These are phyloP conservation scores for Pterocles orientalis DNA, from an alignment of 2,113 vertebrate species.

Conservation along the genomic window DNA sequence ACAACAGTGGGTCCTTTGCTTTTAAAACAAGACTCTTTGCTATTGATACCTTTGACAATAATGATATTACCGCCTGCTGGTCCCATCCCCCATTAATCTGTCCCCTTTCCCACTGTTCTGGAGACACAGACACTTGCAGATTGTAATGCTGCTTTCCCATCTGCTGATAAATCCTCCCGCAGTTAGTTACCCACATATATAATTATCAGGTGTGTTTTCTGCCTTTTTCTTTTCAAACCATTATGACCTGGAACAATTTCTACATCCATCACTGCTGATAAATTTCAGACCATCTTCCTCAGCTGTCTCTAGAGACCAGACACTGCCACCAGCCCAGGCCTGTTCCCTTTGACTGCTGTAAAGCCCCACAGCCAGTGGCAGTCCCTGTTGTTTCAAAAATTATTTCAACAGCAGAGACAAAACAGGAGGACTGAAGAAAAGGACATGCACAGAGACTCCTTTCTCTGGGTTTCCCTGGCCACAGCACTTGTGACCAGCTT, in stretches of 20 bases:
- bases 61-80: neutral
- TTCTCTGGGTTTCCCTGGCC: neutral
- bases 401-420: neutral
- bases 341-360: neutral
- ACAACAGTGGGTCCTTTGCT: neutral
- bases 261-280: neutral
- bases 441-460: neutral
- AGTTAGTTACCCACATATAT: neutral
- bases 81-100: neutral
- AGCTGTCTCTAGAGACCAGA: neutral
- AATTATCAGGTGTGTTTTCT: neutral
- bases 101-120: neutral
- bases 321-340: neutral
- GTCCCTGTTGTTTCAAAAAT: neutral
- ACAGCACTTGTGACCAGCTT: neutral
- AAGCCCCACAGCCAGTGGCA: neutral
- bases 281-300: neutral
- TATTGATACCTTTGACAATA: neutral
- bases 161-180: neutral
- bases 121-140: neutral
- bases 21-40: neutral
- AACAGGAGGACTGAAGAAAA: neutral
- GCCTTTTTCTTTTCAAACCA: neutral
- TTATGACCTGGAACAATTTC: neutral
- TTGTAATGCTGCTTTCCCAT: neutral